A percentile compares a stretch with the other conserved stretches of the same genome.
Conservation (phyloP, 2,113 vertebrate genomes). For the Herpailurus yagouaroundi region DNA sequence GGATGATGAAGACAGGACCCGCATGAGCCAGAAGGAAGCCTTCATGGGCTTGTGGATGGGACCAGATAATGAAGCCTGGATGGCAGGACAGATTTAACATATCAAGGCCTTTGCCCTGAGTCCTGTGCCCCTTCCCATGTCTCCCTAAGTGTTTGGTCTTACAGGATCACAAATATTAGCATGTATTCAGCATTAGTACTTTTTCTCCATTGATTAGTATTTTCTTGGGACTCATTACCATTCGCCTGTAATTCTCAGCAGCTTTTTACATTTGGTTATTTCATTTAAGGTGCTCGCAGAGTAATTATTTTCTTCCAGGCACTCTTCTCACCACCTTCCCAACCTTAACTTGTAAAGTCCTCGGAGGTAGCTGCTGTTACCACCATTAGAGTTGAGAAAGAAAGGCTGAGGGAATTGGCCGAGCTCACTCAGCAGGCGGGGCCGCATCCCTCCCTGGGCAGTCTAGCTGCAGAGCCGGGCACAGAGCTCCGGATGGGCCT, state of each 20-base stretch:
- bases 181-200: neutral
- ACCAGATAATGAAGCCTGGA: neutral
- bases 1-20: neutral
- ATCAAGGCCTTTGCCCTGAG: neutral
- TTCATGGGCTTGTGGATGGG: accelerated
- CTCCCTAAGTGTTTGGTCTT: neutral
- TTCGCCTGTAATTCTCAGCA: neutral
- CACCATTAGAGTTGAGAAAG: neutral
- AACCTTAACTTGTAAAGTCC: neutral
- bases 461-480: neutral
- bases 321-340: neutral
- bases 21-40: accelerated
- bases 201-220: neutral
- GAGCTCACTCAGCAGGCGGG: neutral
- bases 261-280: neutral
- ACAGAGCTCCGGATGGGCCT: neutral
- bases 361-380: neutral
- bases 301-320: neutral
- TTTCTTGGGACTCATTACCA: neutral
- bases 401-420: neutral
- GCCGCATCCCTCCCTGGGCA: too few relatives aligned
- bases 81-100: accelerated
- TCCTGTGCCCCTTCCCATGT: neutral
- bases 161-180: neutral
- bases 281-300: neutral